These are phyloP conservation scores for Esperia sulphurella DNA, from an alignment of 2,888 invertebrate genomes.

Conservation along the genomic window DNA sequence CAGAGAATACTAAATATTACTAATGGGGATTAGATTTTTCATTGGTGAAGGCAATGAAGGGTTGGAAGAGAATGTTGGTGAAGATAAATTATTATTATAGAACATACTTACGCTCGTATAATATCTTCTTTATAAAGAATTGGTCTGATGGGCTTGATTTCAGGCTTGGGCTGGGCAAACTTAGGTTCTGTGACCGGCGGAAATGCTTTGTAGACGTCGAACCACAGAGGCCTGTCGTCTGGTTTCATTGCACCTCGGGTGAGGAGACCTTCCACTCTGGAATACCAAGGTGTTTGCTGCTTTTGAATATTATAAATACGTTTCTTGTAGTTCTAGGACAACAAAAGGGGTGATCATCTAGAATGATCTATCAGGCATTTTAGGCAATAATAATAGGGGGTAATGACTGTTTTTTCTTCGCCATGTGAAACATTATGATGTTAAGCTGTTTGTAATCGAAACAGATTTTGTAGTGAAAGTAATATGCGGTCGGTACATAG, in stretches of 20 bases:
- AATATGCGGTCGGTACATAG: too few relatives aligned
- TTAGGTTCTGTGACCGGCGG: constrained; percentile 92
- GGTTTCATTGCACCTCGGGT: constrained; percentile 87
- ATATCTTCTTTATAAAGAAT: constrained; percentile 92
- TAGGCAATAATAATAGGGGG: too few relatives aligned
- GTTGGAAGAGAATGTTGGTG: neutral
- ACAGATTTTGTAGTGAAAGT: too few relatives aligned
- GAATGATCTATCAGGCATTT: too few relatives aligned
- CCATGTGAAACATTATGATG: too few relatives aligned
- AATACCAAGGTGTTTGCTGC: constrained; percentile 20
- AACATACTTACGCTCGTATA: constrained; percentile 86
- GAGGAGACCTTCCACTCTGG: constrained; percentile 88
- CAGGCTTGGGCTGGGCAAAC: constrained; percentile 83
- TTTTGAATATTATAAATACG: neutral
- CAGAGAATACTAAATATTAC: too few relatives aligned
- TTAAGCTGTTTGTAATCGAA: too few relatives aligned
- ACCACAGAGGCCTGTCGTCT: constrained; percentile 95
- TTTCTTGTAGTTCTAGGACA: neutral
- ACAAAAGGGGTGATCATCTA: too few relatives aligned
- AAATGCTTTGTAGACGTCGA: constrained; percentile 92
- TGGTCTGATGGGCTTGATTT: constrained; percentile 77
- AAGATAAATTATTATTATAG: neutral
- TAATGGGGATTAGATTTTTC: too few relatives aligned
- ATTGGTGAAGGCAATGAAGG: neutral
- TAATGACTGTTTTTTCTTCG: too few relatives aligned